Percentiles rank a stretch among this genome's conserved stretches.
Evolutionary conservation across 2,888 invertebrate species (phyloP).

Genomic region (Watsonalla binaria): DNA sequence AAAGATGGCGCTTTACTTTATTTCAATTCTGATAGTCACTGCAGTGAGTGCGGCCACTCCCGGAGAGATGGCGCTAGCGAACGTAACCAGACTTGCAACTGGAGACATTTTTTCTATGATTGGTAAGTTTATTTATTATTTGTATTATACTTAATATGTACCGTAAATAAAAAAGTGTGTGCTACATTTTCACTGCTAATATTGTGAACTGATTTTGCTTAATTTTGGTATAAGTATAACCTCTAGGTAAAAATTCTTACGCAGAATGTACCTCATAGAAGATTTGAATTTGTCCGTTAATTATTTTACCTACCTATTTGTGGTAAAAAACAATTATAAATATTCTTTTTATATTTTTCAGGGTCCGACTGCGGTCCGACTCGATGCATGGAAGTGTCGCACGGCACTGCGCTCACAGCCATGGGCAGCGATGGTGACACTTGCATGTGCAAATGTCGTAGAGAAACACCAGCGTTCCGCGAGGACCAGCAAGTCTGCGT

Average conservation of each 20-base stretch:
- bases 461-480: constrained; percentile 82
- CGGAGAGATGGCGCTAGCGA: constrained; percentile 64
- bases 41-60: constrained; percentile 29
- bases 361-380: constrained; percentile 79
- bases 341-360: constrained; percentile 29
- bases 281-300: too few relatives aligned
- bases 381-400: constrained; percentile 82
- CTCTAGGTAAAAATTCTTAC: too few relatives aligned
- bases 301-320: too few relatives aligned
- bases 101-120: constrained; percentile 80
- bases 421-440: constrained; percentile 57
- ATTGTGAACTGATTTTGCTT: too few relatives aligned
- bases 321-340: too few relatives aligned
- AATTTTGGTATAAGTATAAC: too few relatives aligned
- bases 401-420: constrained; percentile 78
- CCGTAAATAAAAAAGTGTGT: too few relatives aligned
- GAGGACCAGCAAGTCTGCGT: constrained; percentile 86
- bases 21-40: constrained; percentile 31
- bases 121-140: constrained; percentile 47
- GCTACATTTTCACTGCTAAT: too few relatives aligned
- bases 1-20: constrained; percentile 53
- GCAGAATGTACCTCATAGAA: too few relatives aligned
- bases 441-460: constrained; percentile 84
- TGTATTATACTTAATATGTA: background rate
- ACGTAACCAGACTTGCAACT: constrained; percentile 78